Conservation (phyloP, 2,113 vertebrate species). For the Notechis scutatus region DNA sequence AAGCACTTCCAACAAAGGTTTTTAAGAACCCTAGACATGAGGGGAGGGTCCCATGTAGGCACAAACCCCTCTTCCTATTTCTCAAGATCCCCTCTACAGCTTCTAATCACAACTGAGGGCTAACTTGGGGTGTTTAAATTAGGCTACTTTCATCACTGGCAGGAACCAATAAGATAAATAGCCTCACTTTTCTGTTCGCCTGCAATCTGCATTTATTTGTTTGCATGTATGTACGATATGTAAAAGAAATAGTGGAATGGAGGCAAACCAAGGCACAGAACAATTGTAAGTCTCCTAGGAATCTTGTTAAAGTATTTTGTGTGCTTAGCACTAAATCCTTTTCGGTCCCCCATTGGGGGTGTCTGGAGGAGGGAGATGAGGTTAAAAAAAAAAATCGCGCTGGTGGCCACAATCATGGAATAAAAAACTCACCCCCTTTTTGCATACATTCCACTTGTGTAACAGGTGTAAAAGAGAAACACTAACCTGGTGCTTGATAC, state of each 20-base stretch:
- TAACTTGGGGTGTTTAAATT: neutral
- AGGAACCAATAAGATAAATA: neutral
- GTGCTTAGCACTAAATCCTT: neutral
- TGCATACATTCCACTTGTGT: neutral
- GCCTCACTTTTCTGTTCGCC: neutral
- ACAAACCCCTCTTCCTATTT: neutral
- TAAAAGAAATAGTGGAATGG: neutral
- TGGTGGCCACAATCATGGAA: neutral
- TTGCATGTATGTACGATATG: neutral
- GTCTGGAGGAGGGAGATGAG: neutral
- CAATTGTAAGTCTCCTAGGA: neutral
- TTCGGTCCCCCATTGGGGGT: neutral
- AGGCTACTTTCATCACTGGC: neutral
- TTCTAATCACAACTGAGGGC: neutral
- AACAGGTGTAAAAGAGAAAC: neutral
- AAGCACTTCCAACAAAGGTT: neutral
- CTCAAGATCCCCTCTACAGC: rapidly evolving
- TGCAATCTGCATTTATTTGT: neutral
- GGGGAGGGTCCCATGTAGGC: neutral
- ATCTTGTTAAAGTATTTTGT: slow-evolving; percentile 11
- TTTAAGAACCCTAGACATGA: too few species aligned
- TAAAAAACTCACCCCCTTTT: neutral
- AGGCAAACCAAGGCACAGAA: neutral
- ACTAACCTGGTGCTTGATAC: neutral
- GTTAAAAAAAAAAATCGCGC: neutral